Evolutionary conservation across 2,888 invertebrate genomes (phyloP), one percentile per base, ranked within the genome.

Genomic region (Tortrix viridana): DNA sequence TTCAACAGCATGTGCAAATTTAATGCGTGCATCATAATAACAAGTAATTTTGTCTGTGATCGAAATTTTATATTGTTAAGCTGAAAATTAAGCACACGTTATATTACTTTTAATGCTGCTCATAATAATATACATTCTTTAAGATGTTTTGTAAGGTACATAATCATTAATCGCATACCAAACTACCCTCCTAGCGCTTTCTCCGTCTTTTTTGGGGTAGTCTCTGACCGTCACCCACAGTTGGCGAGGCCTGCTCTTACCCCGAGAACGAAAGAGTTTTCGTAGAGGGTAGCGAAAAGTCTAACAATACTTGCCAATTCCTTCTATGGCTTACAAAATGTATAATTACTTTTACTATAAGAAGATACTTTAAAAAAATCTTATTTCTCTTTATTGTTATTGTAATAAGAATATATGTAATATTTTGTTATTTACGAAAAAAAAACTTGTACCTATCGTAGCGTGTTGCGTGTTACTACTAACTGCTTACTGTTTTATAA

Each of bases 41-140:
- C 72, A 74, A 87, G 89, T 89, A 88, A 90, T 90, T 90, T 88
- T 90, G 86, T 89, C 90, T 91, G 91, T 91, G 91, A 91, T 91
- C 88, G 77, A 89, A 89, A 88, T 88, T 86, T 86, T 88, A 86
- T 89, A 90, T 89, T 84, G 82, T 85, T 91, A 90, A 88, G 89
- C 89, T 86, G 86, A 81, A 81, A 80, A 79, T 73, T 81, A 84
- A 85, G 77, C 84, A 84, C 85, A 84, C 84, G 77, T 72, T 70
- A 68, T 58, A 70, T 66, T 62, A 67, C 66, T 77, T 71, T 66
- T 70, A 65, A 74, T 69, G 70, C 72, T 75, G 69, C 71, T 66
- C 69, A 71, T 75, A 73, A 75, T 70, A 74, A 74, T 75, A 76
- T 82, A 79, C 78, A 81, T 80, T 83, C 81, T 80, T 80, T 77